A percentile compares a stretch with the other conserved stretches of the same genome.
These are phyloP conservation scores for Tachina lurida DNA, from an alignment of 2,888 invertebrate genomes.

Conservation along the genomic window DNA sequence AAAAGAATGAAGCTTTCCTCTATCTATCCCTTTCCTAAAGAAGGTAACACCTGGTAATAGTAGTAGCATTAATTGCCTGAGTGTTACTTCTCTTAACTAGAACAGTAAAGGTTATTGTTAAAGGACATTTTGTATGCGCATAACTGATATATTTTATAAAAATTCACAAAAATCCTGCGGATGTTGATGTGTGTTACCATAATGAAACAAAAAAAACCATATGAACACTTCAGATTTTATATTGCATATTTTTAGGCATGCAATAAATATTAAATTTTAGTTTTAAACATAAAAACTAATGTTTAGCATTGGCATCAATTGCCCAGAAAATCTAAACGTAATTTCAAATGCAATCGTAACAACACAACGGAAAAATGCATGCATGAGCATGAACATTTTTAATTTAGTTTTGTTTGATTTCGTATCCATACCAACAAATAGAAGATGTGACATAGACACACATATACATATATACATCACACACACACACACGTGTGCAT, in stretches of 20 bases:
- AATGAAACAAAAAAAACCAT: no score
- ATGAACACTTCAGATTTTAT: not conserved
- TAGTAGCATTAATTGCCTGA: no score
- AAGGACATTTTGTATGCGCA: no score
- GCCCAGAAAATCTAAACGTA: constrained; percentile 32
- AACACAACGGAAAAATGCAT: constrained; percentile 14
- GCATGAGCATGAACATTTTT: constrained; percentile 46
- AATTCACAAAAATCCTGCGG: no score
- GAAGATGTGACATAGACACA: not conserved
- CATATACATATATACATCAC: not conserved
- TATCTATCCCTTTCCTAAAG: no score
- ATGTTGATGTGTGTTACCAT: no score
- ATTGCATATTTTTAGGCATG: constrained; percentile 40
- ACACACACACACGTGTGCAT: not conserved
- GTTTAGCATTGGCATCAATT: constrained; percentile 51
- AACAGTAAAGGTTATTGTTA: no score
- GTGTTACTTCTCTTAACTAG: no score
- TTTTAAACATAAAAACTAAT: constrained; percentile 27
- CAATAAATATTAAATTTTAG: constrained; percentile 36
- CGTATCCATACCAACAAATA: constrained; percentile 3
- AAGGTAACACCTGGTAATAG: no score
- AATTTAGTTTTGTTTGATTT: constrained; percentile 19
- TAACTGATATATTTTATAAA: no score
- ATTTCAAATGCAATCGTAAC: constrained; percentile 4
- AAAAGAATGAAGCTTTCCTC: no score